Evolutionary conservation across 2,888 invertebrate species (phyloP), one percentile per base, ranked within the genome.

Genomic region (Catonia carolina): DNA sequence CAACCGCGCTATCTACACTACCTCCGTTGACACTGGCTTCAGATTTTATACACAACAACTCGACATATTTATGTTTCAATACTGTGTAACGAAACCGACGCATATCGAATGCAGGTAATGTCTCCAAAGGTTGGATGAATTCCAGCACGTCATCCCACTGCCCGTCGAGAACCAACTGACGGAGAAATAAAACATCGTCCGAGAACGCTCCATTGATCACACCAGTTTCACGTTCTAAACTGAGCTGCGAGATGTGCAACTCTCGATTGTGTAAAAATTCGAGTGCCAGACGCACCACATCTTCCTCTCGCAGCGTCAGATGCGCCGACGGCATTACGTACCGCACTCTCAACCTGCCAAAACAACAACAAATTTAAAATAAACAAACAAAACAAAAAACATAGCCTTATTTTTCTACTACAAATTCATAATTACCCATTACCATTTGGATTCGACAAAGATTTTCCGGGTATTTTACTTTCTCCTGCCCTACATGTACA

Each of bases 101-200:
- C 70, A 83, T 82, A 71, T 94, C 86, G 72, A 96, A 96, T 39
- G 85, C 81, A 67, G 84, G 85, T 59, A 88, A 74, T 8, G 85
- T 83, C 70, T 89, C 88, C 53, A 97, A 77, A 0, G 97, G 97
- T 75, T 96, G 93, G 59, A 96, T 89, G 73, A 97, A 97, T 71
- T 96, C 95, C 59, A 95, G 76, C 1, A 92, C 95, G 72, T 96
- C 95, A 74, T 97, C 96, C 97, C 97, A 97, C 74, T 96, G 94
- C 15, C 97, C 97, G 72, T 97, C 97, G 54, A 97, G 81, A 64
- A 97, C 94, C 53, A 97, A 82, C 74, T 96, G 95, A 15, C 96
- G 81, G 17, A 97, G 78, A 73, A 97, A 97, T 47, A 97, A 80
- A 36, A 94, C 85, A 73, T 97, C 97, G 73, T 96, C 94, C 12